Percentiles rank a stretch among this genome's conserved stretches.
These are phyloP conservation scores for Muraenolepis orangiensis DNA, from an alignment of 2,797 vertebrate species.

Conservation along the genomic window DNA sequence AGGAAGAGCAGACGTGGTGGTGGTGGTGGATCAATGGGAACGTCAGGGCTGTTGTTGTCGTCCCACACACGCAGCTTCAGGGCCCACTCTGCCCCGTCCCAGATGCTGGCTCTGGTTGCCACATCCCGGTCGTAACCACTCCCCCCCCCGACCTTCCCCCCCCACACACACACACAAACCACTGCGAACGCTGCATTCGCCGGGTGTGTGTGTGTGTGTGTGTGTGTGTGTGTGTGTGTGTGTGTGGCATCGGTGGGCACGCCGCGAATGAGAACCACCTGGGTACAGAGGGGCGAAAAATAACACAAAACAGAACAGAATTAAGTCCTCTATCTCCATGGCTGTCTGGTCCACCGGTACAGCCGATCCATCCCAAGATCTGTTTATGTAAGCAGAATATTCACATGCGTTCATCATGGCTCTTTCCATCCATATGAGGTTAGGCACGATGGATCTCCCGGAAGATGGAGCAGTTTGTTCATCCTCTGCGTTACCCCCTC, in stretches of 20 bases:
- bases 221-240: constrained; percentile 13
- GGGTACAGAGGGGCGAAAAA: constrained; percentile 15
- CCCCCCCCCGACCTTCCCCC: constrained; percentile 50
- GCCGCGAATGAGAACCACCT: constrained; percentile 66
- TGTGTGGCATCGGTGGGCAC: constrained; percentile 19
- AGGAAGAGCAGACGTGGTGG: constrained; percentile 21
- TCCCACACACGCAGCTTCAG: constrained; percentile 44
- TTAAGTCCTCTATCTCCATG: constrained; percentile 45
- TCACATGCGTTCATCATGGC: constrained; percentile 35
- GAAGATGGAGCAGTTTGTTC: constrained; percentile 25
- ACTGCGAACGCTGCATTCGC: not conserved
- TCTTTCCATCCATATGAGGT: too few species aligned
- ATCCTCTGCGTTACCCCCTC: constrained; percentile 32
- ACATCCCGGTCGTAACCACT: constrained; percentile 62
- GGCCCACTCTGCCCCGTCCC: constrained; percentile 47
- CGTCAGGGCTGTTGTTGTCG: constrained; percentile 15
- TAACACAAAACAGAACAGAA: constrained; percentile 38
- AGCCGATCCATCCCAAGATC: constrained; percentile 17
- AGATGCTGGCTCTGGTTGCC: constrained; percentile 59
- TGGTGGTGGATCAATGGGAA: constrained; percentile 44
- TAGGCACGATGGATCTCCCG: too few species aligned
- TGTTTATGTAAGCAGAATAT: constrained; percentile 27
- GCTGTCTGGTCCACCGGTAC: constrained; percentile 26
- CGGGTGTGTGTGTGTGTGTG: constrained; percentile 10
- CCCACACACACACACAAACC: too few species aligned